Evolutionary conservation across 1,140 invertebrate genomes (phyloP), one percentile per base, ranked within the genome.

Genomic region (Anthonomus grandis): DNA sequence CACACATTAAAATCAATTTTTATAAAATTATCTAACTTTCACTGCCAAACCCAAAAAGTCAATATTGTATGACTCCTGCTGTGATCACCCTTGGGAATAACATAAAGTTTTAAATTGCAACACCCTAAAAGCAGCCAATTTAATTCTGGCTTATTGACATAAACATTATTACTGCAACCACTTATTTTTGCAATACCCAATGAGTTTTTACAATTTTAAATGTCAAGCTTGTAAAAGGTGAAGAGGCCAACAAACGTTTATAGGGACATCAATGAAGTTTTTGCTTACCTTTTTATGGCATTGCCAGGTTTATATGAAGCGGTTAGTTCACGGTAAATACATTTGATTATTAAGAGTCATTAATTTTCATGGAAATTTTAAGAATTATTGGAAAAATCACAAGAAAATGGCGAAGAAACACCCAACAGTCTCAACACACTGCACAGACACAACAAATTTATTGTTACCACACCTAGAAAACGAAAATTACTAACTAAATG

Each of bases 1-100:
- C n/a, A n/a, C 44, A 27, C n/a, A 21, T 34, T 36, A 12, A 46
- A 48, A 48, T 37, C 27, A 25, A 48, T 46, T 55, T 34, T 55
- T 46, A 55, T 47, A 46, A 55, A 46, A 55, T 55, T 55, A 36
- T 55, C 41, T 23, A 31, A 38, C 50, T 53, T 53, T 53, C 50
- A 55, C 53, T 46, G 44, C 53, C 53, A 25, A 55, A 50, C 50
- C 57, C 49, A 52, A 59, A 51, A 59, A 59, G 57, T 59, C 57
- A 59, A 59, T 59, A 59, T 44, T 57, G n/a, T 45, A 8, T 18
- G 37, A 31, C 53, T 19, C 25, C 34, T 48, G 36, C n/a, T 38
- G 17, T n/a, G n/a, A n/a, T n/a, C n/a, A n/a, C n/a, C n/a, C n/a
- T n/a, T n/a, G n/a, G n/a, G n/a, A n/a, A n/a, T n/a, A n/a, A n/a